Base-by-base conservation (phyloP, 2,113 vertebrate species). In the Oceanodroma tethys region DNA sequence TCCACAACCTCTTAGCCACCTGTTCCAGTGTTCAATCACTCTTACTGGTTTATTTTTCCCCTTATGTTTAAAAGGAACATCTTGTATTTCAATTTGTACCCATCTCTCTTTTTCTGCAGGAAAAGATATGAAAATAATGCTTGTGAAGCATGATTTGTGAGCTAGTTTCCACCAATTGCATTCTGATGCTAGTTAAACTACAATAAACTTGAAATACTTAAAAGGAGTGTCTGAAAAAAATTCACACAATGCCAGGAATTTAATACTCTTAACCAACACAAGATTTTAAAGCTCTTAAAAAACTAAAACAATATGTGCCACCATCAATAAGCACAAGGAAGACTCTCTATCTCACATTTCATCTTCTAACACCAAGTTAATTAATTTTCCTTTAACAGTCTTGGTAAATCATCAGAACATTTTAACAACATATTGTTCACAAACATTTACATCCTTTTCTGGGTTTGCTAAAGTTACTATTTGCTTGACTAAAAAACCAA, bases 191-290 rank as follows among this genome's bases (percentile, higher is more conserved):
- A 74, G 53, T 83, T 55, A 91, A 84, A 75, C 30, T 52, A 75
- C 71, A 93, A 70, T 91, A 93, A 93, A 81, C 26, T 42, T 55
- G 8, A 92, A 95, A 73, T 78, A 93, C 27, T 90, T 89, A 76
- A 90, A 81, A 92, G 58, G 52, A 87, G 60, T 56, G 58, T 36
- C 87, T 92, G 81, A 80, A 88, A 93, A 92, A 71, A 76, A 79
- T 70, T 86, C 75, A 81, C n/a, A 79, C 71, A 76, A 95, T 73
- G 62, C 42, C 71, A 90, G 75, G 93, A 93, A 97, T 93, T 92
- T 90, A 86, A 93, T 55, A 76, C 43, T 72, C 25, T 71, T 88
- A 93, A 92, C 40, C 67, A 95, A 76, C 14, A 63, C 18, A 88
- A 72, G 53, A 86, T 65, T 95, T 93, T 80, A 88, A 86, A n/a